These are phyloP conservation scores for Periophthalmus magnuspinnatus DNA, from an alignment of 2,797 vertebrate species.

Conservation along the genomic window DNA sequence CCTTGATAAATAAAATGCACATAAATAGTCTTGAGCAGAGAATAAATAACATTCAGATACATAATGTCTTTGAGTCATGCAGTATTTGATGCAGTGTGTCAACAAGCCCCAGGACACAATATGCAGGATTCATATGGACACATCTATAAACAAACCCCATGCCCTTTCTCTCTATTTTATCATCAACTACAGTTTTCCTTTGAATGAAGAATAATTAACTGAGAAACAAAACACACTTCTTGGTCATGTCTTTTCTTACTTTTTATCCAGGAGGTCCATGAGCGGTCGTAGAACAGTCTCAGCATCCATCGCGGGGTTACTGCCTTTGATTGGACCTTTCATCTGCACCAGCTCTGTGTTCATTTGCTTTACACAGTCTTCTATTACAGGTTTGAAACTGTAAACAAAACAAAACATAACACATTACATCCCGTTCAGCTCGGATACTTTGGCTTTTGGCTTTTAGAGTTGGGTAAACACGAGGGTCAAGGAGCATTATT, in stretches of 20 bases:
- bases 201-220: not conserved
- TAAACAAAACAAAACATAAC: slow-evolving; percentile 21
- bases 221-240: not conserved
- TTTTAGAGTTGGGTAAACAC: not conserved
- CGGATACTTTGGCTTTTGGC: not conserved
- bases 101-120: slow-evolving; percentile 3
- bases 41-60: not conserved
- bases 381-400: slow-evolving; percentile 91
- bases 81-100: not conserved
- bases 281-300: slow-evolving; percentile 92
- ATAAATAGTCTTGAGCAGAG: not conserved
- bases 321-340: slow-evolving; percentile 85
- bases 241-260: slow-evolving; percentile 68
- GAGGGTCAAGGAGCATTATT: not conserved
- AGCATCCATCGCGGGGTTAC: slow-evolving; percentile 88
- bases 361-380: slow-evolving; percentile 96
- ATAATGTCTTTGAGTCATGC: not conserved
- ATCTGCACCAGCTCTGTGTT: slow-evolving; percentile 90
- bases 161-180: not conserved
- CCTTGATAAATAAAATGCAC: not conserved
- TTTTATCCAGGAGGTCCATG: slow-evolving; percentile 98
- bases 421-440: too few species aligned
- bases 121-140: not conserved
- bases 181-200: not conserved
- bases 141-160: slow-evolving; percentile 1